These are phyloP conservation scores for Drosophila teissieri DNA, from an alignment of 1,140 invertebrate genomes.

Conservation along the genomic window DNA sequence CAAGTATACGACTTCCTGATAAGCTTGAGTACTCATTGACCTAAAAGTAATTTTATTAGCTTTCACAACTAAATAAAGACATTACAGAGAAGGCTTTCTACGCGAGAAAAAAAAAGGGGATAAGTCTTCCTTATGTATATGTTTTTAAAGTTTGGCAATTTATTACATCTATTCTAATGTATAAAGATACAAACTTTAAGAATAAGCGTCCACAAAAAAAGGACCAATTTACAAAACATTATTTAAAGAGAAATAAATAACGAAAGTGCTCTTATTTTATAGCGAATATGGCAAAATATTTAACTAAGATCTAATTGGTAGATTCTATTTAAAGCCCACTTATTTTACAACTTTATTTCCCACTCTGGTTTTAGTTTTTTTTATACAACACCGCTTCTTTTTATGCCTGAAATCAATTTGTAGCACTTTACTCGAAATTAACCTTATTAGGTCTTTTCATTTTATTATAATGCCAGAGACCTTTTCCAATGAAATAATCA, in stretches of 20 bases:
- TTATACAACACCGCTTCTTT: constrained; percentile 10
- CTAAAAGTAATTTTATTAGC: constrained; percentile 4
- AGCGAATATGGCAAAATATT: too few relatives aligned
- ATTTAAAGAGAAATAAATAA: too few relatives aligned
- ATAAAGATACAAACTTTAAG: too few relatives aligned
- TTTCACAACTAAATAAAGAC: constrained; percentile 29
- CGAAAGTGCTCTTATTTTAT: too few relatives aligned
- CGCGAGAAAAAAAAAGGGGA: neutral
- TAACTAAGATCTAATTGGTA: too few relatives aligned
- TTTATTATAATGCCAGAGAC: constrained; percentile 43
- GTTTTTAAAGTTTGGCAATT: too few relatives aligned
- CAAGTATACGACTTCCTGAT: constrained; percentile 20
- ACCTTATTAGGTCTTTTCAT: constrained; percentile 63
- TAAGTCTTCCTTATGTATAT: too few relatives aligned
- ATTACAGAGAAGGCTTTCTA: neutral
- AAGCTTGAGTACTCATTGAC: constrained; percentile 13
- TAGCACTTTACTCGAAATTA: constrained; percentile 76
- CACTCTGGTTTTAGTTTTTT: neutral
- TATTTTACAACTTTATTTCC: neutral
- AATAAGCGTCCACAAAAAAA: too few relatives aligned
- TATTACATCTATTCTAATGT: too few relatives aligned
- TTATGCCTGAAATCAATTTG: constrained; percentile 72
- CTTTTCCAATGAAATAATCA: constrained; percentile 44
- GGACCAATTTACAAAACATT: too few relatives aligned
- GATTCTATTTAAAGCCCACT: too few relatives aligned